phyloP scores from a whole-genome alignment of 2,113 vertebrate genomes.

The Macaca nemestrina region DNA sequence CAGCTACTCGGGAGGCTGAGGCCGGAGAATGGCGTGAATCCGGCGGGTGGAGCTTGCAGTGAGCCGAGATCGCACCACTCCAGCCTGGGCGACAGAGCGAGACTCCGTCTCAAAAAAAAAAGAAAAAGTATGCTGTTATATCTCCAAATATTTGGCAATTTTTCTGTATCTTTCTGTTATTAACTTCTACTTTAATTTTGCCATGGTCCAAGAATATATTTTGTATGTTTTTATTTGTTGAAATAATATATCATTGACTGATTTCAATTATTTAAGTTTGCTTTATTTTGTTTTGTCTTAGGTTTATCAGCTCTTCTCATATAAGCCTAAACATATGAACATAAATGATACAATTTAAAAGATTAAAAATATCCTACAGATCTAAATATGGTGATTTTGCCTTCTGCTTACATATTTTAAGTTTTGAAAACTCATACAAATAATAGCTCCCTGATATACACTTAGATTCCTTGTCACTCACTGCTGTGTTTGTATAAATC shows the following conservation, averaged over 20 bases:
- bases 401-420: not conserved
- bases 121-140: not conserved
- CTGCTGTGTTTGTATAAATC: not conserved
- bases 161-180: not conserved
- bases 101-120: too few species aligned
- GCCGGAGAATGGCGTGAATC: too few species aligned
- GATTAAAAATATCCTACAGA: not conserved
- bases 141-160: not conserved
- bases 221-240: not conserved
- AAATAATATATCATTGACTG: not conserved
- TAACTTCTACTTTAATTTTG: not conserved
- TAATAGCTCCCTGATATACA: not conserved
- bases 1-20: too few species aligned
- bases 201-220: not conserved
- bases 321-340: not conserved
- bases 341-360: not conserved
- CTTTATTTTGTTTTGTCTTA: not conserved
- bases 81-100: too few species aligned
- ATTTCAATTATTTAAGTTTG: not conserved
- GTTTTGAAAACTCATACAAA: not conserved
- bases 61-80: too few species aligned
- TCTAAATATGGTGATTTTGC: not conserved
- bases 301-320: not conserved
- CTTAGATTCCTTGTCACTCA: too few species aligned
- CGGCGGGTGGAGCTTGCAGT: too few species aligned